These are phyloP conservation scores for Margaritifera margaritifera DNA, from an alignment of 2,888 invertebrate species.

Conservation along the genomic window DNA sequence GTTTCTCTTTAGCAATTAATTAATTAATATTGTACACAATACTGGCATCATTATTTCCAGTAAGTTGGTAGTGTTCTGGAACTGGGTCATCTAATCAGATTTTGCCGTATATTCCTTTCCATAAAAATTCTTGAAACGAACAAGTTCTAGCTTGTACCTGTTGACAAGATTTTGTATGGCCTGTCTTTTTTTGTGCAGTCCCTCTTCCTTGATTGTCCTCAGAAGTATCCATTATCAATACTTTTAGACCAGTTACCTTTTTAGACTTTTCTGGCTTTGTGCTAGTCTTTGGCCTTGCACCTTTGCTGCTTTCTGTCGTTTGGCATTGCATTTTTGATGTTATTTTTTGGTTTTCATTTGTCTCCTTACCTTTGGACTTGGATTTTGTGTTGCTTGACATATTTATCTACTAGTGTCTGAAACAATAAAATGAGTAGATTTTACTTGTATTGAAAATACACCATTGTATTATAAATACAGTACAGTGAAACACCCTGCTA, in stretches of 20 bases:
- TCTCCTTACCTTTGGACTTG: too few relatives aligned
- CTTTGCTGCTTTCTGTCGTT: too few relatives aligned
- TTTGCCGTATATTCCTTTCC: constrained; percentile 18
- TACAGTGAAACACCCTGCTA: too few relatives aligned
- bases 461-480: too few relatives aligned
- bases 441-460: too few relatives aligned
- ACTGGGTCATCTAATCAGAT: constrained; percentile 19
- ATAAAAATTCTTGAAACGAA: constrained; percentile 28
- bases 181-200: constrained; percentile 6
- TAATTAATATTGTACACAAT: constrained; percentile 15
- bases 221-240: constrained; percentile 23
- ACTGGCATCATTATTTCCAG: constrained; percentile 20
- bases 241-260: constrained; percentile 1
- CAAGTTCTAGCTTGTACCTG: constrained; percentile 11
- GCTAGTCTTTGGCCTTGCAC: too few relatives aligned
- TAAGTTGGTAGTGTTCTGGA: constrained; percentile 19
- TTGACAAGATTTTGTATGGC: constrained; percentile 16
- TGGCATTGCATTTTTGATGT: too few relatives aligned
- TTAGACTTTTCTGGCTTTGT: too few relatives aligned
- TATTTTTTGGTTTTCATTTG: too few relatives aligned
- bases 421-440: too few relatives aligned
- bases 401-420: neutral
- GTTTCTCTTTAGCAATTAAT: constrained; percentile 13
- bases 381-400: too few relatives aligned
- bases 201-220: constrained; percentile 1